Conservation (phyloP, 2,888 invertebrate genomes). For the Cylindroiulus punctatus region DNA sequence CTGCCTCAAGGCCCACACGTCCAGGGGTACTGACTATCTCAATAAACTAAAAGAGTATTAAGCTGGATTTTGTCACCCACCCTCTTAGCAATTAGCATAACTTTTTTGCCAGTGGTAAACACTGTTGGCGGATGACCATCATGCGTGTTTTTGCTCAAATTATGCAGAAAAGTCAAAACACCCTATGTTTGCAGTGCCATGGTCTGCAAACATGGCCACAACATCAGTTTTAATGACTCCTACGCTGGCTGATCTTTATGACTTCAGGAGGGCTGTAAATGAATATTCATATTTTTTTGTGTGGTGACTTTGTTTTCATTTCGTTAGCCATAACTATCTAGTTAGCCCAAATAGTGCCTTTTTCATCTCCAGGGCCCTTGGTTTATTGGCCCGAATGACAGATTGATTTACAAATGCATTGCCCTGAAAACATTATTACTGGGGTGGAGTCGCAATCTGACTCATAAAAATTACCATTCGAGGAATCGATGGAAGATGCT, state of each 20-base stretch:
- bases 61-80: not conserved
- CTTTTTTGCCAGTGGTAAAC: not conserved
- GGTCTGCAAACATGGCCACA: not conserved
- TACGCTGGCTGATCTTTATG: not conserved
- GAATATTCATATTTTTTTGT: constrained; percentile 2
- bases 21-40: not conserved
- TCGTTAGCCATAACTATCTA: constrained; percentile 40
- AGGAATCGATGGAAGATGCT: constrained; percentile 22
- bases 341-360: not conserved
- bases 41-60: not conserved
- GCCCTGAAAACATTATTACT: constrained; percentile 24
- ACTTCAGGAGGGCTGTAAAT: not conserved
- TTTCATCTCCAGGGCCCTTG: not conserved
- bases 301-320: constrained; percentile 31
- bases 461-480: constrained; percentile 22
- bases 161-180: not conserved
- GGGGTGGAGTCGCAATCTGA: not conserved
- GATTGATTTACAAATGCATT: constrained; percentile 28
- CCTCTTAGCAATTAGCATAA: constrained; percentile 14
- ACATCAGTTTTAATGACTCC: not conserved
- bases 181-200: not conserved
- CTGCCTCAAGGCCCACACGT: not conserved
- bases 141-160: constrained; percentile 4
- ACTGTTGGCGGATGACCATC: not conserved
- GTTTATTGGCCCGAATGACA: constrained; percentile 4